Evolutionary conservation across 2,113 vertebrate genomes (phyloP).

Genomic region (Erythrocercus mccallii): DNA sequence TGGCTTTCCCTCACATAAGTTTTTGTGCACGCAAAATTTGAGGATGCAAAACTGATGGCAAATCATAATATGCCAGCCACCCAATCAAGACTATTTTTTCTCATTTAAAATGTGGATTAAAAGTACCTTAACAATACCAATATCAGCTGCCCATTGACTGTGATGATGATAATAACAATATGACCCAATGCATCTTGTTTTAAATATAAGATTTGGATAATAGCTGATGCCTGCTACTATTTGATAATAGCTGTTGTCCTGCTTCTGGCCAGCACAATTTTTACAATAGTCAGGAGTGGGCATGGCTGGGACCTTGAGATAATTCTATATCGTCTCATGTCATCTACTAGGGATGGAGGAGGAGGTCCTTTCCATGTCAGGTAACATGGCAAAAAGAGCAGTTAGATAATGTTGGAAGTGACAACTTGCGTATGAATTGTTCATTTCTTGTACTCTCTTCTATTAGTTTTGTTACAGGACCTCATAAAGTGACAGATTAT

Average conservation of each 20-base stretch:
- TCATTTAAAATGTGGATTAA: not conserved
- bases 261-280: not conserved
- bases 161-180: not conserved
- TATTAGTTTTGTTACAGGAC: not conserved
- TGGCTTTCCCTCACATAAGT: not conserved
- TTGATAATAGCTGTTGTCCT: not conserved
- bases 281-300: not conserved
- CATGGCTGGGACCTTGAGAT: not conserved
- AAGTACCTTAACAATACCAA: not conserved
- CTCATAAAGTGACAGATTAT: not conserved
- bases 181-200: not conserved
- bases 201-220: not conserved
- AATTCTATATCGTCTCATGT: not conserved
- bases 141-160: not conserved
- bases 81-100: not conserved
- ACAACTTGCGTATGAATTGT: not conserved
- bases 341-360: not conserved
- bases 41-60: not conserved
- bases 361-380: not conserved
- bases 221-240: not conserved
- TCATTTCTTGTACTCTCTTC: not conserved
- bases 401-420: rapidly evolving
- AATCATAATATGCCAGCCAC: not conserved
- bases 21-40: not conserved
- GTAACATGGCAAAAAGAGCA: not conserved